phyloP scores from a whole-genome alignment of 2,113 vertebrate species.

The Vulpes vulpes region DNA sequence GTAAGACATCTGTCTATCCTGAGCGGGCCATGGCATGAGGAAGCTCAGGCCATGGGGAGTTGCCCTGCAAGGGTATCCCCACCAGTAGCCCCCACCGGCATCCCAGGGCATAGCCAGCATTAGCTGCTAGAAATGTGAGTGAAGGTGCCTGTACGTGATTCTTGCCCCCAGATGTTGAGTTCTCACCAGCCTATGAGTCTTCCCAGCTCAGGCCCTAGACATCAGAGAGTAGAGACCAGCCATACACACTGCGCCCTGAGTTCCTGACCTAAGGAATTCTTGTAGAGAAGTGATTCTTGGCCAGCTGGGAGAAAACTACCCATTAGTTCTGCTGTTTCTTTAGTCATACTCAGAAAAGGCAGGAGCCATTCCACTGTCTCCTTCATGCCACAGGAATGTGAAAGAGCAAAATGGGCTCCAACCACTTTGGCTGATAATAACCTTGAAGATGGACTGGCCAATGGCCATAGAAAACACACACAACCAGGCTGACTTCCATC shows the following conservation, averaged over 20 bases:
- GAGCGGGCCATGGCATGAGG: background rate
- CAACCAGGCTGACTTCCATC: background rate
- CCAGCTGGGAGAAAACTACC: background rate
- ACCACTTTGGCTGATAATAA: background rate
- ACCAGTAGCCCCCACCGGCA: background rate
- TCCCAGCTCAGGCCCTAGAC: background rate
- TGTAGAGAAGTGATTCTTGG: background rate
- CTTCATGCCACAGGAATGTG: background rate
- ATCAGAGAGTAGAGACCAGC: background rate
- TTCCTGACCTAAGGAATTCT: background rate
- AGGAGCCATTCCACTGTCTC: background rate
- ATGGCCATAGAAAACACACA: background rate
- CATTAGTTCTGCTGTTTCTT: background rate
- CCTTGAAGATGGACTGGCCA: conserved; percentile 9
- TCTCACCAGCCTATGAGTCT: background rate
- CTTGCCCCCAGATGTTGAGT: background rate
- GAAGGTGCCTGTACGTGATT: background rate
- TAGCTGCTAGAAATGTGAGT: background rate
- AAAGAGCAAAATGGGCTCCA: background rate
- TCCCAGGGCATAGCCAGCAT: background rate
- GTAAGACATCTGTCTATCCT: background rate
- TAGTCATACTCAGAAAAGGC: background rate
- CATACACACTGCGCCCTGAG: background rate
- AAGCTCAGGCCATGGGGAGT: background rate
- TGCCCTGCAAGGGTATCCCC: background rate